A percentile compares a stretch with the other conserved stretches of the same genome.
Conservation (phyloP, 2,888 invertebrate genomes). For the Atrina japonica region DNA sequence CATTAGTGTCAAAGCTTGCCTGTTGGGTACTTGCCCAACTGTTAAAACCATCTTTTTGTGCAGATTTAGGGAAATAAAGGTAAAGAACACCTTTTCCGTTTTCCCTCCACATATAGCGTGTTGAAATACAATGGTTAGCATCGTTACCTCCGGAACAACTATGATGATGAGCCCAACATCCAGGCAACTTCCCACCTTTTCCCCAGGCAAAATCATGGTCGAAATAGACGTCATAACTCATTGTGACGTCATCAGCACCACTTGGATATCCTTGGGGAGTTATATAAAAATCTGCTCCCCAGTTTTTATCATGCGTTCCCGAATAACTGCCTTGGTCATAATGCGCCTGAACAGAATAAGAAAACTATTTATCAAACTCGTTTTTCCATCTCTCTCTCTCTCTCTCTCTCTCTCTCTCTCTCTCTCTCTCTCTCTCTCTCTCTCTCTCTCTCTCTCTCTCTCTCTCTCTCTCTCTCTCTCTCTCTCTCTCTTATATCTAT, state of each 20-base stretch:
- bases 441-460: constrained; percentile 10
- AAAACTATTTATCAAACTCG: not conserved
- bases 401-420: not conserved
- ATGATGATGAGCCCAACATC: constrained; percentile 59
- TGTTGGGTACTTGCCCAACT: constrained; percentile 27
- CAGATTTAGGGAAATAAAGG: constrained; percentile 58
- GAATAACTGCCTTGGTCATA: constrained; percentile 32
- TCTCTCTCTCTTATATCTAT: no score
- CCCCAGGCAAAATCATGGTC: constrained; percentile 40
- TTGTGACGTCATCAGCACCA: constrained; percentile 36
- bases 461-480: constrained; percentile 13
- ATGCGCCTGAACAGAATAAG: constrained; percentile 1
- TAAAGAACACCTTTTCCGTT: constrained; percentile 69
- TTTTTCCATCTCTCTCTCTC: no score
- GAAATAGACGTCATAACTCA: constrained; percentile 56
- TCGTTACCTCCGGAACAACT: constrained; percentile 62
- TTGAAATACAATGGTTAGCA: constrained; percentile 63
- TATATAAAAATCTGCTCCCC: constrained; percentile 60
- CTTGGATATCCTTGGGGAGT: constrained; percentile 38
- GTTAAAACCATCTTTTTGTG: constrained; percentile 49
- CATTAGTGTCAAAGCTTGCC: constrained; percentile 18
- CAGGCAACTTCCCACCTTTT: constrained; percentile 66
- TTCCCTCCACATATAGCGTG: constrained; percentile 68
- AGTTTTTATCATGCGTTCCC: constrained; percentile 25
- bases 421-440: not conserved